Percentiles rank a stretch among this genome's conserved stretches.
Evolutionary conservation across 2,888 invertebrate genomes (phyloP).

Genomic region (Acanthococcus lagerstroemiae): DNA sequence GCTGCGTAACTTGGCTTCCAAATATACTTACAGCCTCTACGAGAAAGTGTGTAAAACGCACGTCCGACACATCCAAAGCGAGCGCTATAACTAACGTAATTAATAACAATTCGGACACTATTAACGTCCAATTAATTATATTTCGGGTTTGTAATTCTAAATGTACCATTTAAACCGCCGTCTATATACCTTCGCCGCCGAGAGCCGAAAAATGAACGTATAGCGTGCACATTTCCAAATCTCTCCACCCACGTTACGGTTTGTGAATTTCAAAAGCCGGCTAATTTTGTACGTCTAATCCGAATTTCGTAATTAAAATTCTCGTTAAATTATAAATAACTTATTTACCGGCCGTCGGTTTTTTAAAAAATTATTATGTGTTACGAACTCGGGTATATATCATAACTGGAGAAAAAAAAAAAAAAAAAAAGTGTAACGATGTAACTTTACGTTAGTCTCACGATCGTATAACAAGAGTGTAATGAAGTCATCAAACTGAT

Average conservation of each 20-base stretch:
- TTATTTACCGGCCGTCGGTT: not conserved
- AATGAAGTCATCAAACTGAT: slow-evolving; percentile 19
- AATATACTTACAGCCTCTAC: too few relatives aligned
- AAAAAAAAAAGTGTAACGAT: slow-evolving; percentile 3
- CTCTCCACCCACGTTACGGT: slow-evolving; percentile 6
- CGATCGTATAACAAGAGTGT: not conserved
- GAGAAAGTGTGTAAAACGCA: too few relatives aligned
- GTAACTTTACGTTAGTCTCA: not conserved
- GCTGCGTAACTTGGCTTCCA: too few relatives aligned
- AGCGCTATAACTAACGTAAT: too few relatives aligned
- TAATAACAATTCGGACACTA: not conserved
- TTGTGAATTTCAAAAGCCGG: not conserved
- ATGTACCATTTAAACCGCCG: not conserved
- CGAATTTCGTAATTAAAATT: not conserved
- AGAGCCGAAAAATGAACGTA: not conserved
- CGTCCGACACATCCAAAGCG: too few relatives aligned
- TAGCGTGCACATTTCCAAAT: not conserved
- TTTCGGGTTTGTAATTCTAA: not conserved
- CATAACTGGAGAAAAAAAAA: not conserved
- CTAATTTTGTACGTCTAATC: not conserved
- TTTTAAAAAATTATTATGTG: slow-evolving; percentile 5
- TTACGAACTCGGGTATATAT: not conserved
- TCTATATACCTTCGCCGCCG: not conserved
- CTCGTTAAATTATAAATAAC: not conserved
- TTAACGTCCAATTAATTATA: slow-evolving; percentile 18